A percentile compares a stretch with the other conserved stretches of the same genome.
phyloP scores from a whole-genome alignment of 1,140 invertebrate genomes.

The Sarcophaga bullata region DNA sequence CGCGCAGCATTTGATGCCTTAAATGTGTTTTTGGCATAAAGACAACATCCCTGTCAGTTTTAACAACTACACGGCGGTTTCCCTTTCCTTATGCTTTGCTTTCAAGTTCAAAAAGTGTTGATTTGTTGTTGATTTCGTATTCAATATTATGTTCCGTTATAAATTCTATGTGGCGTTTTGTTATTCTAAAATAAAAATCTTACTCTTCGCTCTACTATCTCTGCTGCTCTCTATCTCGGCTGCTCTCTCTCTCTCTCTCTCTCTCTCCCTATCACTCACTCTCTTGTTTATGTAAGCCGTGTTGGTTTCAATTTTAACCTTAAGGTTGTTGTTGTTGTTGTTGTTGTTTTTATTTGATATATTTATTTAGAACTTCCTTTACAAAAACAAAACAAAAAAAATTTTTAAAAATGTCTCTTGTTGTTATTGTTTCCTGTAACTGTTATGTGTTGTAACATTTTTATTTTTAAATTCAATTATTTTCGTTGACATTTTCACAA shows the following conservation, averaged over 20 bases:
- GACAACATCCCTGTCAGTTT: too few species aligned
- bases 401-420: background rate
- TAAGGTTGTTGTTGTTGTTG: background rate
- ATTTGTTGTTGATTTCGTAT: background rate
- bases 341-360: background rate
- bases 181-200: too few species aligned
- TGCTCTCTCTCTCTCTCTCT: background rate
- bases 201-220: background rate
- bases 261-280: background rate
- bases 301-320: background rate
- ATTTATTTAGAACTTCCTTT: background rate
- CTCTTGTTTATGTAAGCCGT: background rate
- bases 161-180: too few species aligned
- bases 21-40: too few species aligned
- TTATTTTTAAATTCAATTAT: too few species aligned
- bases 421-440: background rate
- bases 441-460: background rate
- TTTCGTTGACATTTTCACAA: too few species aligned
- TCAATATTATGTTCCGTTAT: too few species aligned
- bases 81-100: background rate
- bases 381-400: background rate
- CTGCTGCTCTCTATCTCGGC: background rate
- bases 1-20: too few species aligned
- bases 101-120: background rate
- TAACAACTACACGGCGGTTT: too few species aligned